These are phyloP conservation scores for Teleiodes luculella DNA, from an alignment of 2,888 invertebrate genomes.

Conservation along the genomic window DNA sequence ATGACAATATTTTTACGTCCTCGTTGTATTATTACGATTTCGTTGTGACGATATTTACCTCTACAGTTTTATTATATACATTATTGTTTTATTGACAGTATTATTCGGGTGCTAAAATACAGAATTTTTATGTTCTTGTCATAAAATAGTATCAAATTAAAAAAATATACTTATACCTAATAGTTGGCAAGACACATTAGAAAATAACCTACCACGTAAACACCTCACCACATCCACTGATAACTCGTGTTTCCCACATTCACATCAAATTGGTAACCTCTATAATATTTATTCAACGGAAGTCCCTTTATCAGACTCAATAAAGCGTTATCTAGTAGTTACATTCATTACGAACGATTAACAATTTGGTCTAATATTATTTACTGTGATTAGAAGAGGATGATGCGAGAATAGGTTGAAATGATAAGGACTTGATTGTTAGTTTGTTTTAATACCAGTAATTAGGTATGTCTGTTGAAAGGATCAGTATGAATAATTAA, in stretches of 20 bases:
- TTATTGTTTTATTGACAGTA: too few species aligned
- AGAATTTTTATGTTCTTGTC: too few species aligned
- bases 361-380: conserved; percentile 10
- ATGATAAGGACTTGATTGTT: conserved; percentile 10
- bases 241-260: conserved; percentile 34
- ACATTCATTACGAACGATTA: conserved; percentile 10
- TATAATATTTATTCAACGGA: conserved; percentile 30
- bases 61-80: too few species aligned
- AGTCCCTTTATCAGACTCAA: conserved; percentile 22
- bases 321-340: conserved; percentile 20
- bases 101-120: too few species aligned
- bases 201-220: conserved; percentile 2
- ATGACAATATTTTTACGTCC: conserved; percentile 4
- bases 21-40: not conserved
- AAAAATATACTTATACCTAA: too few species aligned
- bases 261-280: conserved; percentile 22
- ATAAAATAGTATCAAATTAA: too few species aligned
- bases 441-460: conserved; percentile 8
- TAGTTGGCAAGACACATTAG: not conserved
- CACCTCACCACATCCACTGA: conserved; percentile 16
- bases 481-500: conserved; percentile 9
- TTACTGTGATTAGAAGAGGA: conserved; percentile 6
- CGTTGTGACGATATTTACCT: not conserved
- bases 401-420: conserved; percentile 3
- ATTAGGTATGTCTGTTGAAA: conserved; percentile 7